Percentiles rank a stretch among this genome's conserved stretches.
Conservation (phyloP, 92 coral and sea anemone species). For the Desmophyllum pertusum region DNA sequence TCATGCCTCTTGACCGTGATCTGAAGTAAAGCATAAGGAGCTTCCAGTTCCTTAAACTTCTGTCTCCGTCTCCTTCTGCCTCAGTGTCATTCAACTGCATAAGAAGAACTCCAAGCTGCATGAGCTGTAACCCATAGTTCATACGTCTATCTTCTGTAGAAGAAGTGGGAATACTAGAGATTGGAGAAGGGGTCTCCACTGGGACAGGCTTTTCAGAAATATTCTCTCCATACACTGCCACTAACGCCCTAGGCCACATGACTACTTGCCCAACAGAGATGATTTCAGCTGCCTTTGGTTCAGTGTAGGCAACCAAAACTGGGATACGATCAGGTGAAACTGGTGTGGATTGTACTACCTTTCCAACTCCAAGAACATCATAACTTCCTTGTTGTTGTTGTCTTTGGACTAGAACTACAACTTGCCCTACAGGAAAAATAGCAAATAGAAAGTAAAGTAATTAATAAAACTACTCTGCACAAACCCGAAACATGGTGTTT, state of each 20-base stretch:
- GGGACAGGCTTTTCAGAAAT: constrained; percentile 14
- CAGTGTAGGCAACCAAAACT: constrained; percentile 29
- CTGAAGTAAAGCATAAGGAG: constrained; percentile 60
- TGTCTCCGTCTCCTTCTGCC: constrained; percentile 59
- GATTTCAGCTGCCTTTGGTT: constrained; percentile 11
- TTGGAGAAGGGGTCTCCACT: background rate
- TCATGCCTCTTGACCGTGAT: constrained; percentile 40
- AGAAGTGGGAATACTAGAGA: constrained; percentile 27
- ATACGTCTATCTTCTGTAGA: constrained; percentile 46
- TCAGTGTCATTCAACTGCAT: constrained; percentile 69
- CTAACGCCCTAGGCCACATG: constrained; percentile 35
- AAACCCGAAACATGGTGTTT: too few relatives aligned
- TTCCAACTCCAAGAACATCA: constrained; percentile 46
- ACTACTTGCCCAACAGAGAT: constrained; percentile 49
- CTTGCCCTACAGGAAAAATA: constrained; percentile 13
- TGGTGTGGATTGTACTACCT: constrained; percentile 15
- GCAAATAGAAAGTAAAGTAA: too few relatives aligned
- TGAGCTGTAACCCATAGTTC: constrained; percentile 62
- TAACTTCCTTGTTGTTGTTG: constrained; percentile 9
- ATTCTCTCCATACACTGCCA: constrained; percentile 34
- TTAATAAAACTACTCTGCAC: too few relatives aligned
- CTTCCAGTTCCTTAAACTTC: constrained; percentile 61
- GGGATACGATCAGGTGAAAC: constrained; percentile 13
- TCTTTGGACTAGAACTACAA: constrained; percentile 14
- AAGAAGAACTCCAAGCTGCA: constrained; percentile 61